Conservation (phyloP, 2,113 vertebrate species). For the Zosterops pallidus region DNA sequence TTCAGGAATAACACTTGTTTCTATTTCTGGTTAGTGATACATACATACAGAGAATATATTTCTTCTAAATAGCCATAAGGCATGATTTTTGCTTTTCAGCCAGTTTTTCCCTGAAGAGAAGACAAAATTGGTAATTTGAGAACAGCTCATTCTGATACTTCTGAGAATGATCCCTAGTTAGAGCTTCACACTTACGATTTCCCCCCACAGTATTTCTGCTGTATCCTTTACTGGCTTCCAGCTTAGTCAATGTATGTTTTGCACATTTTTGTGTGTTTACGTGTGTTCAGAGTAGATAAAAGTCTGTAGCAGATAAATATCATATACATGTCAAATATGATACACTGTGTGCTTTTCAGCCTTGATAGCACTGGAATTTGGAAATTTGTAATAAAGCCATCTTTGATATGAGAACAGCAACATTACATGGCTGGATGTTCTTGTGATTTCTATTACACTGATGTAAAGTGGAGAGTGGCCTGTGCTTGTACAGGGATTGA, state of each 20-base stretch:
- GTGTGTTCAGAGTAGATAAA: background rate
- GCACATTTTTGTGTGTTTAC: background rate
- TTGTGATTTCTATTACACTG: background rate
- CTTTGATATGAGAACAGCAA: background rate
- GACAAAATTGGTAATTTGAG: background rate
- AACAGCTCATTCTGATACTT: background rate
- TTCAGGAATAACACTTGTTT: background rate
- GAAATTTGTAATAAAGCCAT: background rate
- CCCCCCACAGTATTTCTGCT: background rate
- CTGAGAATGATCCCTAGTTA: background rate
- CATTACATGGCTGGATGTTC: background rate
- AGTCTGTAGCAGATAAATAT: background rate
- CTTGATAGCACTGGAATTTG: background rate
- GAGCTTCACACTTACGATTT: background rate
- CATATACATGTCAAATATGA: background rate
- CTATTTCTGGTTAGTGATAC: background rate
- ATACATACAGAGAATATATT: background rate
- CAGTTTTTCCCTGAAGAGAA: background rate
- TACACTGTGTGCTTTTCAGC: background rate
- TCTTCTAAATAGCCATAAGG: background rate
- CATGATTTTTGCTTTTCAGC: background rate
- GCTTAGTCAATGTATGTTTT: background rate
- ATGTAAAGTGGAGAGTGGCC: background rate
- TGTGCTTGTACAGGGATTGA: background rate
- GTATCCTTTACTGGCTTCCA: background rate